phyloP scores from a whole-genome alignment of 2,797 vertebrate species.

The Acanthurus lineatus region DNA sequence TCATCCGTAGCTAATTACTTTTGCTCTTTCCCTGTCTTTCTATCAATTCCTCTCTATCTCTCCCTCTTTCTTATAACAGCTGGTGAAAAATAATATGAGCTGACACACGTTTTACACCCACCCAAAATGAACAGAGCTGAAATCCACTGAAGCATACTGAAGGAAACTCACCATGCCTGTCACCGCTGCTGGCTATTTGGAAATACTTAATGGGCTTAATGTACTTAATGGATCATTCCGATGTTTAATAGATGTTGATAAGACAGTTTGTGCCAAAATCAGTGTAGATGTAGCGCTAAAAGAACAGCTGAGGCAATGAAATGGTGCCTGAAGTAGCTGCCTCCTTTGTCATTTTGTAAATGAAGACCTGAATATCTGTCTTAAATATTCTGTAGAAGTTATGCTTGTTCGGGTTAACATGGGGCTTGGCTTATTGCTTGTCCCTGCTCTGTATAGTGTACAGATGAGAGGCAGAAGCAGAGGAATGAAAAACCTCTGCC shows the following conservation, averaged over 20 bases:
- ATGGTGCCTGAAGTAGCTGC: not conserved
- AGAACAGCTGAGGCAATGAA: conserved; percentile 6
- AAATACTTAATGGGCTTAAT: conserved; percentile 31
- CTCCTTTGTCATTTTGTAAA: conserved; percentile 39
- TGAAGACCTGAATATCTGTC: not conserved
- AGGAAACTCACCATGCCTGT: conserved; percentile 9
- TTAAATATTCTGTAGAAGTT: not conserved
- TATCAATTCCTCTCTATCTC: not conserved
- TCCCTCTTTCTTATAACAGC: not conserved
- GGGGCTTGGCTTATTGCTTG: not conserved
- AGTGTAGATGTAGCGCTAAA: conserved; percentile 46
- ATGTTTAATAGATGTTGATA: conserved; percentile 39
- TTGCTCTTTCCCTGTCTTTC: conserved; percentile 2
- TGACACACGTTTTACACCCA: conserved; percentile 28
- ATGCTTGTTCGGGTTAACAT: not conserved
- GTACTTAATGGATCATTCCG: conserved; percentile 34
- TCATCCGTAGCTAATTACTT: conserved; percentile 38
- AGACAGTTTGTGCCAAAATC: conserved; percentile 46
- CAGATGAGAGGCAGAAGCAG: conserved; percentile 31
- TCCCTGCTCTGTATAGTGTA: conserved; percentile 44
- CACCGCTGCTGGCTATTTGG: conserved; percentile 16
- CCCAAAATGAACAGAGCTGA: conserved; percentile 19
- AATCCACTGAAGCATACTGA: conserved; percentile 24
- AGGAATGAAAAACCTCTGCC: conserved; percentile 1
- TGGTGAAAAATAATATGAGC: conserved; percentile 21